Evolutionary conservation across 2,888 invertebrate genomes (phyloP).

Genomic region (Uropetala carovei): DNA sequence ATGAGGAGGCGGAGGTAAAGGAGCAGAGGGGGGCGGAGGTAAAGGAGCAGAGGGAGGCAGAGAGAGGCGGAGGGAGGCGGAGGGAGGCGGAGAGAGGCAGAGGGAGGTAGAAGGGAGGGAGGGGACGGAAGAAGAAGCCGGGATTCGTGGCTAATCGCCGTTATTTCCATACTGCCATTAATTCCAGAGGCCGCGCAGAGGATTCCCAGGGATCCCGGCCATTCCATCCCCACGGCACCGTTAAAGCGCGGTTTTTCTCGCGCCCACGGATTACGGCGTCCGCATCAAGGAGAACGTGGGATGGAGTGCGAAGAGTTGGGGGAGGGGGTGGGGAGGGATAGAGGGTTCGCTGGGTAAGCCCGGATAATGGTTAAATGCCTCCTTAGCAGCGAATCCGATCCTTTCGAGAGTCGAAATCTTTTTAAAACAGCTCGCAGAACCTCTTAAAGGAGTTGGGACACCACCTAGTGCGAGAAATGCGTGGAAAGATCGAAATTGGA

Average conservation of each 20-base stretch:
- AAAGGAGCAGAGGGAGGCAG: too few species aligned
- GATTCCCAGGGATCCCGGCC: neutral
- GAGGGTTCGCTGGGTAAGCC: too few species aligned
- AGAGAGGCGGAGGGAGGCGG: neutral
- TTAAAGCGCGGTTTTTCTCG: neutral
- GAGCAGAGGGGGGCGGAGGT: too few species aligned
- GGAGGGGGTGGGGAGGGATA: too few species aligned
- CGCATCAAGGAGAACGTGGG: neutral
- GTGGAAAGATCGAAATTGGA: neutral
- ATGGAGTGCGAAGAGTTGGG: neutral
- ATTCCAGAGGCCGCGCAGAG: neutral
- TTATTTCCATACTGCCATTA: slow-evolving; percentile 21
- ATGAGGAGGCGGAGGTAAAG: too few species aligned
- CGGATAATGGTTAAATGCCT: neutral
- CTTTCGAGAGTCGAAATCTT: neutral
- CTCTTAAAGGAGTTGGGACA: neutral
- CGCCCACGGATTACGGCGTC: neutral
- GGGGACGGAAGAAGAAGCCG: neutral
- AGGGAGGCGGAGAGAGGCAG: too few species aligned
- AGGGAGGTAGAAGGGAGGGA: neutral
- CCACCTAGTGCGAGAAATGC: neutral
- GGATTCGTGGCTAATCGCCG: neutral
- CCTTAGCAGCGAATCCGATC: neutral
- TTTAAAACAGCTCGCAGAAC: neutral
- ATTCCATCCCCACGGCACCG: neutral